Evolutionary conservation across 2,113 vertebrate species (phyloP).

Genomic region (Ornithorhynchus anatinus): DNA sequence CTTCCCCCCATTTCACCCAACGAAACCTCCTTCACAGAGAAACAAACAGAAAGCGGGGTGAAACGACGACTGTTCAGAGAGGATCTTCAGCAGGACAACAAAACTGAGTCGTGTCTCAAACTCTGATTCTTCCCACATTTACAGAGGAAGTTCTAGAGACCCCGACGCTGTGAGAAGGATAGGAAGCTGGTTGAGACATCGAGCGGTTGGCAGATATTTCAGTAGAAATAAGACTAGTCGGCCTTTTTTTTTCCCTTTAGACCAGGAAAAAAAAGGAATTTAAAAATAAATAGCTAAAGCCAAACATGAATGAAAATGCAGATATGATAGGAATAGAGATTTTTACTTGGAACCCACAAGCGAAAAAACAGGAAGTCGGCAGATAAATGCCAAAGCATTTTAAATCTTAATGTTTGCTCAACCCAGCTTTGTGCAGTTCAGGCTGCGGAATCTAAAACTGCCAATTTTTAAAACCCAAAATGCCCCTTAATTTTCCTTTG

Average conservation of each 20-base stretch:
- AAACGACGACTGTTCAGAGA: background rate
- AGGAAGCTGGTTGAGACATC: conserved; percentile 57
- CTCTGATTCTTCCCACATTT: conserved; percentile 32
- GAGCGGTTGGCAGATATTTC: conserved; percentile 57
- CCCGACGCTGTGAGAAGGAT: too few relatives aligned
- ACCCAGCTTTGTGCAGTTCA: background rate
- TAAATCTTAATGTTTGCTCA: background rate
- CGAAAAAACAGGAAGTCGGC: background rate
- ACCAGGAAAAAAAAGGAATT: conserved; percentile 30
- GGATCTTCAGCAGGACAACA: conserved; percentile 23
- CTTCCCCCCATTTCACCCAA: background rate
- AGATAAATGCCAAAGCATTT: background rate
- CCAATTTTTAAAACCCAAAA: background rate
- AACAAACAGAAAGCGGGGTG: background rate
- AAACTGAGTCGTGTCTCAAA: background rate
- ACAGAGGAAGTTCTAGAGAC: too few relatives aligned
- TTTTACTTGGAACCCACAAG: conserved; percentile 7
- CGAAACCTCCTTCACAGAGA: conserved; percentile 28
- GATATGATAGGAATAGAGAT: conserved; percentile 22
- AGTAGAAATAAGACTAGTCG: conserved; percentile 31
- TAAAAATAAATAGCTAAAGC: background rate
- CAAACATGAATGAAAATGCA: conserved; percentile 13
- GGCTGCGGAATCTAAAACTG: background rate
- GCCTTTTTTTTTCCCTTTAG: conserved; percentile 1
- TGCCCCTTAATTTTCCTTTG: background rate